Percentiles rank a stretch among this genome's conserved stretches.
phyloP scores from a whole-genome alignment of 2,797 vertebrate species.

The Loris lydekkerianus region DNA sequence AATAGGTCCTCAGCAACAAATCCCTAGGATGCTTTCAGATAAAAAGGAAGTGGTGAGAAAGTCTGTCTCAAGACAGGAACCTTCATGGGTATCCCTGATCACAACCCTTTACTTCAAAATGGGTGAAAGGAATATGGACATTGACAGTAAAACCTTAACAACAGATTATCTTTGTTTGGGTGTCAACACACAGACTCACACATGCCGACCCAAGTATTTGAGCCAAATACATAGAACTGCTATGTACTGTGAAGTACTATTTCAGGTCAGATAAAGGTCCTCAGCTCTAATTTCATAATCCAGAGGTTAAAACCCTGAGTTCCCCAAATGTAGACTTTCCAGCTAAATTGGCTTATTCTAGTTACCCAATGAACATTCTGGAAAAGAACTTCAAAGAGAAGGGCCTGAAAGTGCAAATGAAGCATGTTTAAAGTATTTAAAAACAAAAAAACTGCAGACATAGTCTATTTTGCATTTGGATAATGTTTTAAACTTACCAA shows the following conservation, averaged over 20 bases:
- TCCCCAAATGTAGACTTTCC: not conserved
- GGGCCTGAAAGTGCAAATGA: slow-evolving; percentile 17
- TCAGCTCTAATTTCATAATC: not conserved
- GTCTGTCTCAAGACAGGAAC: not conserved
- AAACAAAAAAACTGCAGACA: not conserved
- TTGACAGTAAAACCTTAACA: not conserved
- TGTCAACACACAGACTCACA: not conserved
- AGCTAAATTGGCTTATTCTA: not conserved
- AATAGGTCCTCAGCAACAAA: not conserved
- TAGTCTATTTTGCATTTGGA: slow-evolving; percentile 48
- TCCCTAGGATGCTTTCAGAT: not conserved
- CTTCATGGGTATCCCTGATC: not conserved
- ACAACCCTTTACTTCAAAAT: not conserved
- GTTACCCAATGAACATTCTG: not conserved
- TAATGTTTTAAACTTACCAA: slow-evolving; percentile 46
- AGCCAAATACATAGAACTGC: not conserved
- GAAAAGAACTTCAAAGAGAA: slow-evolving; percentile 65
- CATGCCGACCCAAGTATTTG: slow-evolving; percentile 43
- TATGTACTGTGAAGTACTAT: no score
- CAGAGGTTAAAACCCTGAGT: not conserved
- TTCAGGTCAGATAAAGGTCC: no score
- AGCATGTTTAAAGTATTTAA: slow-evolving; percentile 32
- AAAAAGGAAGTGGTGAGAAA: not conserved
- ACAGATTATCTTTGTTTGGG: slow-evolving; percentile 6
- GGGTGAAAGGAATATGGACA: not conserved